phyloP scores from a whole-genome alignment of 2,888 invertebrate genomes.

The Blomia tropicalis region DNA sequence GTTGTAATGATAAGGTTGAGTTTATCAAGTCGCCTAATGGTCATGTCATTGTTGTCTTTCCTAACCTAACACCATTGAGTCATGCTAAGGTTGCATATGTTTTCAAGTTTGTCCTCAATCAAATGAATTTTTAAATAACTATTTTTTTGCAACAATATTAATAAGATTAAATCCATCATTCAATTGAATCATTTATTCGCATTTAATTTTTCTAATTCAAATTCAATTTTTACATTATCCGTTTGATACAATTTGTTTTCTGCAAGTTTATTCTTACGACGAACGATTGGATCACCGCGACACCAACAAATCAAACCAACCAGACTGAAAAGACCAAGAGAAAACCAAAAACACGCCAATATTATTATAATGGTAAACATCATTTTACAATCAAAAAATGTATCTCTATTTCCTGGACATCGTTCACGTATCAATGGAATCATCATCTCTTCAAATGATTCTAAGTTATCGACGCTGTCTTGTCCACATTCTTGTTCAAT shows the following conservation, averaged over 20 bases:
- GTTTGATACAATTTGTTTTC: too few species aligned
- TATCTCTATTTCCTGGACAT: neutral
- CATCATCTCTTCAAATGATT: neutral
- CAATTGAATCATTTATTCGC: too few species aligned
- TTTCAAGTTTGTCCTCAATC: neutral
- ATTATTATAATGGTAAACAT: neutral
- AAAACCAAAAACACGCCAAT: too few species aligned
- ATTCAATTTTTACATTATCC: too few species aligned
- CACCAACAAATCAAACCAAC: too few species aligned
- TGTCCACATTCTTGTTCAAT: neutral
- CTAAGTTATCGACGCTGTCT: neutral
- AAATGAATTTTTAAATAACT: too few species aligned
- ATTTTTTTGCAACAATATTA: too few species aligned
- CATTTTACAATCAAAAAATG: neutral
- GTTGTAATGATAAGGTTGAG: neutral
- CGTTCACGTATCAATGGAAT: neutral
- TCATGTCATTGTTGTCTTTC: neutral
- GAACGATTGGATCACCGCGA: too few species aligned
- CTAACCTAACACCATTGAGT: neutral
- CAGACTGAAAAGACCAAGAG: too few species aligned
- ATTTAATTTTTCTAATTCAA: too few species aligned
- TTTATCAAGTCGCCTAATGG: neutral
- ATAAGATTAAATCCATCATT: too few species aligned
- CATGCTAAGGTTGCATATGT: neutral
- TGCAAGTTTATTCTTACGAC: too few species aligned